Base-by-base conservation (phyloP, 2,797 vertebrate species). In the Morelia viridis region DNA sequence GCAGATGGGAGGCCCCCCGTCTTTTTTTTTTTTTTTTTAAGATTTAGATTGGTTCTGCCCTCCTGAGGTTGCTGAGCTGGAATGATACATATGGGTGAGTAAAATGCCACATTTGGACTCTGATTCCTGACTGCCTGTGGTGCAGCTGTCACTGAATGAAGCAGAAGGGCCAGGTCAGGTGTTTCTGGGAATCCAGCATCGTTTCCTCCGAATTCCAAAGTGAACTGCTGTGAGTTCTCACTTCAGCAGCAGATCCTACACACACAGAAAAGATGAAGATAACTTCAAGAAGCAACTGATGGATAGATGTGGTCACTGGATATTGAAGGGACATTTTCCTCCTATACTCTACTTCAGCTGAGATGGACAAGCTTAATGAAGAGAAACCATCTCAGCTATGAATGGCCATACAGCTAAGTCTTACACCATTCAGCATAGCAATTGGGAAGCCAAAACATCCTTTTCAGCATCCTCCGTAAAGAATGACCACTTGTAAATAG, bases 201-300 rank as follows among this genome's bases (percentile, higher is more conserved):
- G 0, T 93, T 58, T 90, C 93, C 94, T 92, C 92, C 88, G 91
- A 41, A 94, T 65, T 62, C 92, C 92, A 57, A 93, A 15, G 35
- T 91, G 94, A 95, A 89, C 41, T 91, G 85, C 95, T 58, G 65
- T 0, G 4, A 12, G 26, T 83, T 89, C 92, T 94, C 60, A 91
- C 5, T 91, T 93, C 56, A 92, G 95, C 86, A 94, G 89, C 88
- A 95, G 93, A 92, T 95, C 91, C 92, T 96, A 94, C 31, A 57
- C 90, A 80, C 61, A 90, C 28, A 94, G 89, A 95, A 56, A 89
- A 80, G 31, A 68, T 13, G 35, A 91, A 31, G 60, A 35, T 53
- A 61, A 88, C 89, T 7, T 41, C 0, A 10, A 87, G 28, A 88
- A 88, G 4, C 64, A 53, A 86, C 8, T 41, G 31, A 57, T 28